Percentiles rank a stretch among this genome's conserved stretches.
Evolutionary conservation across 37 sponge, comb jelly and placozoan genomes (phyloP).

Genomic region (Mnemiopsis leidyi): DNA sequence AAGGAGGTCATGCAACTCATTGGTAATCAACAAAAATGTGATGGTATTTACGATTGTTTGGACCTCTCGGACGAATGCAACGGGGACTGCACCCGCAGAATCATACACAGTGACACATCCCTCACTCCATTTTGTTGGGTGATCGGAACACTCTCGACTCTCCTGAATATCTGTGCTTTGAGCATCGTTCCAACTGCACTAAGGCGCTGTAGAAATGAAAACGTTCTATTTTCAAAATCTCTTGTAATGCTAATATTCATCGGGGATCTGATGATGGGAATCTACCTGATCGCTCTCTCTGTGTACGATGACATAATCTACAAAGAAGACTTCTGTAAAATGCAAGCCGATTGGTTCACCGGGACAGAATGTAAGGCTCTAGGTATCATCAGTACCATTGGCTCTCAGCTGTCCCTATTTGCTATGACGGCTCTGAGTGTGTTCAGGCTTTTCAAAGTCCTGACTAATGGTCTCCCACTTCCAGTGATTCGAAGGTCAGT

Average conservation of each 20-base stretch:
- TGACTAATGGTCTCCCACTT: not conserved
- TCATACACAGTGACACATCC: not conserved
- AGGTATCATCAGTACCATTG: not conserved
- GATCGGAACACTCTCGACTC: not conserved
- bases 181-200: not conserved
- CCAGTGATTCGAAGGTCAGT: not conserved
- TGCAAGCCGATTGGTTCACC: not conserved
- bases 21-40: not conserved
- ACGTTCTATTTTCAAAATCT: not conserved
- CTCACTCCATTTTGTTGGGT: not conserved
- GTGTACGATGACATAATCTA: not conserved
- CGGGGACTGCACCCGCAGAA: not conserved
- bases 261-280: not conserved
- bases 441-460: not conserved
- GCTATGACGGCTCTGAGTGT: not conserved
- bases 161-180: not conserved
- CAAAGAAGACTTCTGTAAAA: not conserved
- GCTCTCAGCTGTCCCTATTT: not conserved
- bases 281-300: not conserved
- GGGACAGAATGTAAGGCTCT: not conserved
- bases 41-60: slow-evolving; percentile 7
- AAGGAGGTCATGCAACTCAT: not conserved
- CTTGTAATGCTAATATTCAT: not conserved
- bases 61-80: slow-evolving; percentile 9
- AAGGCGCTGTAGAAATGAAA: not conserved